A percentile compares a stretch with the other conserved stretches of the same genome.
These are phyloP conservation scores for Neostethus bicornis DNA, from an alignment of 2,797 vertebrate genomes.

Conservation along the genomic window DNA sequence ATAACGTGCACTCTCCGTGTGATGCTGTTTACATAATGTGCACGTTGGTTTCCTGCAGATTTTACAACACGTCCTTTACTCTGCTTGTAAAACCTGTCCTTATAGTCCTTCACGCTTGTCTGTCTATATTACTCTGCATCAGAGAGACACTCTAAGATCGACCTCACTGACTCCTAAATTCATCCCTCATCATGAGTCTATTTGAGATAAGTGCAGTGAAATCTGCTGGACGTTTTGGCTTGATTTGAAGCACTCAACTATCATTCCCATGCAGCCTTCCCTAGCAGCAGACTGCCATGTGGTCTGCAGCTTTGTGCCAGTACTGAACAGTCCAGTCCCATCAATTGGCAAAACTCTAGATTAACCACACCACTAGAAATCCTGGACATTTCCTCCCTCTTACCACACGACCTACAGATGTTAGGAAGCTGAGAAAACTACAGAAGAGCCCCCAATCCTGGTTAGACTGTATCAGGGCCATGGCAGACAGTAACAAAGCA, in stretches of 20 bases:
- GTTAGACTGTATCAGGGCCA: constrained; percentile 61
- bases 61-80: constrained; percentile 39
- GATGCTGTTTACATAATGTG: constrained; percentile 43
- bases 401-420: constrained; percentile 64
- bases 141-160: constrained; percentile 42
- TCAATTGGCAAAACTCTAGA: constrained; percentile 71
- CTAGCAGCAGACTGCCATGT: constrained; percentile 62
- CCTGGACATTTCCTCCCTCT: constrained; percentile 44
- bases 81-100: constrained; percentile 46
- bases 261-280: constrained; percentile 65
- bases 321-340: constrained; percentile 45
- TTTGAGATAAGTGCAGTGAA: constrained; percentile 64
- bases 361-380: constrained; percentile 64
- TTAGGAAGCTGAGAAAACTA: constrained; percentile 57
- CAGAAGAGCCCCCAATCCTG: constrained; percentile 54
- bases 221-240: constrained; percentile 58
- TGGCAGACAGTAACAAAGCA: constrained; percentile 70
- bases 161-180: constrained; percentile 49
- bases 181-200: constrained; percentile 51
- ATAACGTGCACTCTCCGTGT: constrained; percentile 17
- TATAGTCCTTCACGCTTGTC: constrained; percentile 39
- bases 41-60: constrained; percentile 28
- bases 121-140: constrained; percentile 31
- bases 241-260: constrained; percentile 61
- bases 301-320: constrained; percentile 55